These are phyloP conservation scores for Myiotriccus ornatus DNA, from an alignment of 2,797 vertebrate genomes.

Conservation along the genomic window DNA sequence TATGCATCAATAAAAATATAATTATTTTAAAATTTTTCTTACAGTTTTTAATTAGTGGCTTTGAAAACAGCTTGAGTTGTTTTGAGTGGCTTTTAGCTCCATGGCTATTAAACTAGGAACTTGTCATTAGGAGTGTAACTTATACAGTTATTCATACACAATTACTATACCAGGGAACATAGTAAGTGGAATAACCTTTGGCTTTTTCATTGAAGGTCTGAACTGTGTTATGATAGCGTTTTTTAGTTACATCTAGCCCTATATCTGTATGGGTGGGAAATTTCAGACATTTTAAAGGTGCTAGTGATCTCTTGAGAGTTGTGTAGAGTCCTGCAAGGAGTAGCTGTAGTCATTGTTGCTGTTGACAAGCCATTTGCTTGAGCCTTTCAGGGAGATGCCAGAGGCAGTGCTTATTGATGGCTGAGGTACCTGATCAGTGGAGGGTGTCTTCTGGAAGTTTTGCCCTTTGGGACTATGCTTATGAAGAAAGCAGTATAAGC, in stretches of 20 bases:
- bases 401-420: not conserved
- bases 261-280: not conserved
- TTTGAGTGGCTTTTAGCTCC: not conserved
- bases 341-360: not conserved
- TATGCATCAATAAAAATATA: not conserved
- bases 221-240: not conserved
- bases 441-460: not conserved
- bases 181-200: not conserved
- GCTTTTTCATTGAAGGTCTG: not conserved
- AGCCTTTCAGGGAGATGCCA: not conserved
- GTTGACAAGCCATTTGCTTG: not conserved
- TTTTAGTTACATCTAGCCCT: not conserved
- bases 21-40: not conserved
- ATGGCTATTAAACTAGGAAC: not conserved
- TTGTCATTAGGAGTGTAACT: not conserved
- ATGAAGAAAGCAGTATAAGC: not conserved
- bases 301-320: not conserved
- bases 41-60: not conserved
- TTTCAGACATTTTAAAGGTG: not conserved
- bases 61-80: not conserved
- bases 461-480: not conserved
- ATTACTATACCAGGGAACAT: not conserved
- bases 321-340: not conserved
- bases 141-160: not conserved
- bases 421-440: not conserved